These are phyloP conservation scores for Zeugodacus cucurbitae DNA, from an alignment of 1,140 invertebrate genomes.

Conservation along the genomic window DNA sequence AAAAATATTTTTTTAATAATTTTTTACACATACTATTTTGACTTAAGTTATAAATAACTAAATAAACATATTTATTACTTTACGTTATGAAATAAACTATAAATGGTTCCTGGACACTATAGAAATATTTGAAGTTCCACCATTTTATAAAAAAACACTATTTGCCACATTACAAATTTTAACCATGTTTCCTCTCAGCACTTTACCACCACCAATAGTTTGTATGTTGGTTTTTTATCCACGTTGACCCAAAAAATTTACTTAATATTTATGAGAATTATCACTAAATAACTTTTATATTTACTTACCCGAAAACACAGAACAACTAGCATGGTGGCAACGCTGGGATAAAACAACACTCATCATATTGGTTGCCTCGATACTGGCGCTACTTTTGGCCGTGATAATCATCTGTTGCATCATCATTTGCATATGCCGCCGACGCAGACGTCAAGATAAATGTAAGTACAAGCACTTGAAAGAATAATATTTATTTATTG, in stretches of 20 bases:
- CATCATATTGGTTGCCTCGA: conserved; percentile 78
- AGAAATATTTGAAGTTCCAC: no score
- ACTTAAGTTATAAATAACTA: no score
- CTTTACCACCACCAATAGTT: neutral
- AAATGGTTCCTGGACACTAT: no score
- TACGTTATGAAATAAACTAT: no score
- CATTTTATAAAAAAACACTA: no score
- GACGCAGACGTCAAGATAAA: conserved; percentile 83
- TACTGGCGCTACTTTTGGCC: conserved; percentile 79
- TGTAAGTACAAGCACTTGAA: conserved; percentile 77
- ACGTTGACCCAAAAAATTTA: no score
- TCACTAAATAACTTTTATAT: neutral
- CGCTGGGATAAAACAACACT: conserved; percentile 79
- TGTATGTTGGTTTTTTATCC: neutral
- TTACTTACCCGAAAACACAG: conserved; percentile 57
- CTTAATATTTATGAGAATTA: no score
- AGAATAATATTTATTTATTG: neutral
- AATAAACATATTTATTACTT: no score
- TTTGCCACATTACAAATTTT: no score
- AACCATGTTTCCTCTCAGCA: neutral
- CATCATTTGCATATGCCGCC: conserved; percentile 83
- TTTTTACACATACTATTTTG: no score
- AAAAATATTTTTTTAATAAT: no score
- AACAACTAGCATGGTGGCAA: conserved; percentile 80
- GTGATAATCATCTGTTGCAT: conserved; percentile 85